Evolutionary conservation across 2,797 vertebrate species (phyloP).

Genomic region (Acanthurus lineatus): DNA sequence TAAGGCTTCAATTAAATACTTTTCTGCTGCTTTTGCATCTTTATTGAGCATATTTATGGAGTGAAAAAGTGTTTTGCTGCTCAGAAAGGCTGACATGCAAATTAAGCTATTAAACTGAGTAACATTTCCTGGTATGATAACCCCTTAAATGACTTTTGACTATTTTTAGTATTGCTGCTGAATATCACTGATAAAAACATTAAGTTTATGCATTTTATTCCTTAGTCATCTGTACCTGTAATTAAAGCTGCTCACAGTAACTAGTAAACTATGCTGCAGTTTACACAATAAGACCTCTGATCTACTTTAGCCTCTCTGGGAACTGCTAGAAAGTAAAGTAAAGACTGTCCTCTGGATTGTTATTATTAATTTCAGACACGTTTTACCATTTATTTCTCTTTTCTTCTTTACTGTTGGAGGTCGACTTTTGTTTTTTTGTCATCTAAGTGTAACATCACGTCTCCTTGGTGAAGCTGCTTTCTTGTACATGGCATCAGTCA

Average conservation of each 20-base stretch:
- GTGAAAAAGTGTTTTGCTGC: background rate
- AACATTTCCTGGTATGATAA: constrained; percentile 2
- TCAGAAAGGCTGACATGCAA: background rate
- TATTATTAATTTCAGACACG: constrained; percentile 3
- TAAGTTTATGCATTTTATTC: background rate
- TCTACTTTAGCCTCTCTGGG: background rate
- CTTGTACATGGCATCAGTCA: background rate
- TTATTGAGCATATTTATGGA: constrained; percentile 11
- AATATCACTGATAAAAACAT: constrained; percentile 5
- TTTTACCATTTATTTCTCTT: background rate
- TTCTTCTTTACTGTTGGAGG: background rate
- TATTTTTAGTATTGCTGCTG: background rate
- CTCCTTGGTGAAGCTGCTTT: background rate
- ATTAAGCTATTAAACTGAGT: background rate
- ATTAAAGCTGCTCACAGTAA: constrained; percentile 20
- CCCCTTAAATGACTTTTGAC: background rate
- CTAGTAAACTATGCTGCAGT: constrained; percentile 12
- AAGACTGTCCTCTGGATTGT: background rate
- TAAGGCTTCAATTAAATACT: background rate
- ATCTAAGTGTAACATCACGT: background rate
- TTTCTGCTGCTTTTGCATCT: background rate
- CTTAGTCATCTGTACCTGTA: constrained; percentile 8
- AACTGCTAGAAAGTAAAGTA: constrained; percentile 8
- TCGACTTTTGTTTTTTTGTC: background rate
- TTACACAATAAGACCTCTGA: background rate